Percentiles rank a stretch among this genome's conserved stretches.
phyloP scores from a whole-genome alignment of 2,797 vertebrate species.

The Enteromius viviparus region DNA sequence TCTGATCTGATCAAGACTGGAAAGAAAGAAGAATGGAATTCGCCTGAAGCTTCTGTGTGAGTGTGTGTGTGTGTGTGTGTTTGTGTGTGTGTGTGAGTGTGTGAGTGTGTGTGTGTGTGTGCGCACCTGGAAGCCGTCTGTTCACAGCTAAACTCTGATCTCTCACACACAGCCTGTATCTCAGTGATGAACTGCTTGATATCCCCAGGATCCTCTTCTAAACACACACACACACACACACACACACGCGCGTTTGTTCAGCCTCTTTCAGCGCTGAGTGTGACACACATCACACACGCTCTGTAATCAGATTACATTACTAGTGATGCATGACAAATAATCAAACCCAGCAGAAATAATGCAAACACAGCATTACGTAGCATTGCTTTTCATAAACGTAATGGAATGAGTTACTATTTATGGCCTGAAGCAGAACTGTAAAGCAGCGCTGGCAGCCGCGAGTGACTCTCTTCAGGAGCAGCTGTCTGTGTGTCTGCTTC shows the following conservation, averaged over 20 bases:
- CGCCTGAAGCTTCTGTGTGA: neutral
- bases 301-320: neutral
- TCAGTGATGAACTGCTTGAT: neutral
- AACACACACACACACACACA: constrained; percentile 21
- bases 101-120: neutral
- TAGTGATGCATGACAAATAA: neutral
- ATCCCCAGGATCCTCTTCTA: neutral
- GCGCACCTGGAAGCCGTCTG: neutral
- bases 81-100: neutral
- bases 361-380: neutral
- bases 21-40: constrained; percentile 1
- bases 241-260: neutral
- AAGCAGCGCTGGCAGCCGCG: neutral
- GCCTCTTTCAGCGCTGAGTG: neutral
- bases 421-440: neutral
- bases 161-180: neutral
- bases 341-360: neutral
- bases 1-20: neutral
- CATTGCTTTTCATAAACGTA: neutral
- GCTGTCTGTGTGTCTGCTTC: neutral
- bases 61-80: neutral
- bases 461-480: neutral
- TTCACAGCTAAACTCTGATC: constrained; percentile 47
- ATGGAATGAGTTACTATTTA: neutral
- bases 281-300: neutral